Evolutionary conservation across 2,113 vertebrate species (phyloP).

Genomic region (Gnathochromis pfefferi): DNA sequence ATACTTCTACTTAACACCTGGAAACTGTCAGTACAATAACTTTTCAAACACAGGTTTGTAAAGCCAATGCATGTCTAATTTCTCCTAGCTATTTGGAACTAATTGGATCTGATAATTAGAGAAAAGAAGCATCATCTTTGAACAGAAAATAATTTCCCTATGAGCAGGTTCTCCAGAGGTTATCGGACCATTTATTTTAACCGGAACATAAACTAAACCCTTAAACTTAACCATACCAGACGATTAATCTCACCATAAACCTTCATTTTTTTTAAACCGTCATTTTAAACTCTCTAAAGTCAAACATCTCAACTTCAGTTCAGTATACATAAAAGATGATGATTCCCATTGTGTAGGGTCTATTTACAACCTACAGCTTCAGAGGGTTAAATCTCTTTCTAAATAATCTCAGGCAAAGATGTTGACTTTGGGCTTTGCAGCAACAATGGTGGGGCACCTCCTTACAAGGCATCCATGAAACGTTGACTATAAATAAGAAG

Average conservation of each 20-base stretch:
- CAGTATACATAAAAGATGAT: not conserved
- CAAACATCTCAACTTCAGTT: not conserved
- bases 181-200: not conserved
- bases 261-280: accelerated
- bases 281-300: not conserved
- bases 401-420: not conserved
- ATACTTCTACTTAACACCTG: not conserved
- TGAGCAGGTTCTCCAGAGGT: not conserved
- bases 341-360: not conserved
- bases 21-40: not conserved
- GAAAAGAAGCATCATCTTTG: not conserved
- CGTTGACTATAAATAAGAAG: slow-evolving; percentile 30
- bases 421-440: not conserved
- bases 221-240: not conserved
- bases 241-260: not conserved
- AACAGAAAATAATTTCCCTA: not conserved
- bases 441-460: slow-evolving; percentile 24
- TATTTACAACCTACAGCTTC: not conserved
- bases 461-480: slow-evolving; percentile 34
- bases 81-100: not conserved
- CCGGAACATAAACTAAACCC: accelerated
- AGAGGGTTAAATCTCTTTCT: not conserved
- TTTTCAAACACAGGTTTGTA: not conserved
- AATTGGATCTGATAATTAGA: not conserved
- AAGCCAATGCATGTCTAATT: not conserved